phyloP scores from a whole-genome alignment of 2,797 vertebrate species.

The Syngnathus rostellatus region DNA sequence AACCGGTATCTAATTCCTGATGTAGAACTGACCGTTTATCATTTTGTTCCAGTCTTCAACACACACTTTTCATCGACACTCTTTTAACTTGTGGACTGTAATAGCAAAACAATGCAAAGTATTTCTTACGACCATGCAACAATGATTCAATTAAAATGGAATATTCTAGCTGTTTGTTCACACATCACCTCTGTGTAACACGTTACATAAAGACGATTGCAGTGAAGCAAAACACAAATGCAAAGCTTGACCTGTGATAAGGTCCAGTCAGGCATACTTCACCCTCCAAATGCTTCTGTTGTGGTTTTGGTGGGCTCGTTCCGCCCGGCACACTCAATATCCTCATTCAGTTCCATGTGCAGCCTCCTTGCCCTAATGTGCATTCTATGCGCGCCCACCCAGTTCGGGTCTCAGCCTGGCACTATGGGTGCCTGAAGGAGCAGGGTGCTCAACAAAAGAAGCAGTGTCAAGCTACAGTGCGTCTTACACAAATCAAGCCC shows the following conservation, averaged over 20 bases:
- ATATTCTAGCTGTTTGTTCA: background rate
- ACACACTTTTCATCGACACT: background rate
- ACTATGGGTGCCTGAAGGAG: conserved; percentile 35
- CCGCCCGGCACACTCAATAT: conserved; percentile 31
- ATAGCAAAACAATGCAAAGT: background rate
- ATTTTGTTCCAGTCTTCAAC: conserved; percentile 12
- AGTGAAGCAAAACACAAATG: background rate
- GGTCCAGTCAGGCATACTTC: background rate
- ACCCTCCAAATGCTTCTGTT: background rate
- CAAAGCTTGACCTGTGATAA: background rate
- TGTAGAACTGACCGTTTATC: conserved; percentile 9
- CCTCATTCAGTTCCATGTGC: conserved; percentile 26
- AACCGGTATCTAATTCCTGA: conserved; percentile 7
- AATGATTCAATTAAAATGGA: background rate
- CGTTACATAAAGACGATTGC: background rate
- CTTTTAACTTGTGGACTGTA: background rate
- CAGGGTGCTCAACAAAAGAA: conserved; percentile 53
- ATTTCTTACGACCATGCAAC: background rate
- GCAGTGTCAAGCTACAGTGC: conserved; percentile 47
- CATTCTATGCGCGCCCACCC: conserved; percentile 60
- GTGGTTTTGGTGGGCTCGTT: conserved; percentile 37
- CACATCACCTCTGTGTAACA: background rate
- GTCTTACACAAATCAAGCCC: conserved; percentile 2
- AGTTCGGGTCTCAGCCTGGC: conserved; percentile 59
- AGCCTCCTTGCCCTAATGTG: conserved; percentile 32